These are phyloP conservation scores for Brotula barbata DNA, from an alignment of 2,797 vertebrate species.

Conservation along the genomic window DNA sequence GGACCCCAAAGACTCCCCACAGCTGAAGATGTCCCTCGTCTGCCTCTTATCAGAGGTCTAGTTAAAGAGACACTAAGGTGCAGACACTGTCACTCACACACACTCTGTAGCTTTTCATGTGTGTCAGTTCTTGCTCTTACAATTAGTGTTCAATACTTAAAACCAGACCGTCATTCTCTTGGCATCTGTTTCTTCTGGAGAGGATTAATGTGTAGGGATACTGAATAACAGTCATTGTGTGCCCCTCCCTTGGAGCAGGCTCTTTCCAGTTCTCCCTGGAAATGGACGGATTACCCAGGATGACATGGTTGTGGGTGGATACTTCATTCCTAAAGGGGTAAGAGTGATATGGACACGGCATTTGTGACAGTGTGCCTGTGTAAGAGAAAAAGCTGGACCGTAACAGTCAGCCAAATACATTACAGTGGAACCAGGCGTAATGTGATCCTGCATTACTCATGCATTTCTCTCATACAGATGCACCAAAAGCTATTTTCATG, in stretches of 20 bases:
- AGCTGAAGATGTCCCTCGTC: constrained; percentile 79
- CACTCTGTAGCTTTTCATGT: no score
- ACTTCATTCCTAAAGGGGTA: constrained; percentile 94
- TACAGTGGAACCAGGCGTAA: constrained; percentile 54
- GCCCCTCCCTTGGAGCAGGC: constrained; percentile 74
- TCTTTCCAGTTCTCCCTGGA: constrained; percentile 92
- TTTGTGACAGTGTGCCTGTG: constrained; percentile 32
- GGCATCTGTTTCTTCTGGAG: no score
- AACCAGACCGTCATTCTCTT: not conserved
- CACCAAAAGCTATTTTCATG: constrained; percentile 55
- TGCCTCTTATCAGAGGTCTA: constrained; percentile 88
- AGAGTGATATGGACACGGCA: constrained; percentile 48
- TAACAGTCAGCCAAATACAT: constrained; percentile 42
- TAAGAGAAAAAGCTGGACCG: constrained; percentile 21
- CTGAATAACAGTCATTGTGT: constrained; percentile 67
- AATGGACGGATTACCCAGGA: constrained; percentile 91
- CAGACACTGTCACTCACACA: not conserved
- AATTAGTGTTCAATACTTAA: not conserved
- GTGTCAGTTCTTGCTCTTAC: no score
- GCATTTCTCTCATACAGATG: constrained; percentile 27
- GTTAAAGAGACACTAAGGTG: constrained; percentile 94
- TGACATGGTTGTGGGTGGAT: constrained; percentile 88
- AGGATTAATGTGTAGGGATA: no score
- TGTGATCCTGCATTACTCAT: constrained; percentile 59
- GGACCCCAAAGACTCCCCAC: constrained; percentile 76